Base-by-base conservation (phyloP, 2,888 invertebrate species). In the Zeuzera pyrina region DNA sequence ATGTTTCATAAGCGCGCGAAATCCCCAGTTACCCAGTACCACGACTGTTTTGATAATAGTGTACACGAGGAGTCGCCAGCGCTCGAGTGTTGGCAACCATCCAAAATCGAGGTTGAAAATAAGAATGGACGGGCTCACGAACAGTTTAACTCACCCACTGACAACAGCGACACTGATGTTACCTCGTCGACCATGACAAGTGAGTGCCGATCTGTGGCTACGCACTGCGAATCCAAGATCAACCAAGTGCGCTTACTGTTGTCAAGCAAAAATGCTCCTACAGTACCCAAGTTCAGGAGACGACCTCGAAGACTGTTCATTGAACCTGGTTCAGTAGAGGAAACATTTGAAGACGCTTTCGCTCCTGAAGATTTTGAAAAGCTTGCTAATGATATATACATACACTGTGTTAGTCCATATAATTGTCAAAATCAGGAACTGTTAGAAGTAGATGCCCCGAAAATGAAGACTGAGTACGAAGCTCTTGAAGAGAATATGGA, bases 321-420 rank as follows among this genome's bases (percentile, higher is more conserved):
- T n/a, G 71, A 78, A 29, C 43, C 68, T 0, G 44, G 52, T 15
- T 64, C 65, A 0, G 53, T 69, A 0, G 67, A 69, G 41, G 76
- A 79, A 11, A 48, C 48, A 22, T 77, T 68, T 39, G 73, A 72
- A 55, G 78, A 78, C 58, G 76, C 77, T 3, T 67, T 76, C 28
- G 43, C 60, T 0, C 57, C 66, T 0, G 77, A 79, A 42, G 69
- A 72, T 47, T 64, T 71, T 39, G 52, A 60, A 22, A 52, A 40
- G n/a, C 42, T 68, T 10, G 43, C 67, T 0, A 59, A 59, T 30
- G 49, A 62, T 4, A 44, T 57, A 1, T 53, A 43, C 31, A 43
- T 73, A 15, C 56, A 74, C 36, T 71, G 51, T 35, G 52, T 50
- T 14, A 61, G 59, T 27, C 63, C 70, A 0, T 39, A 38, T 16